Evolutionary conservation across 2,797 vertebrate genomes (phyloP), one percentile per base, ranked within the genome.

Genomic region (Phrynocephalus guinanensis): DNA sequence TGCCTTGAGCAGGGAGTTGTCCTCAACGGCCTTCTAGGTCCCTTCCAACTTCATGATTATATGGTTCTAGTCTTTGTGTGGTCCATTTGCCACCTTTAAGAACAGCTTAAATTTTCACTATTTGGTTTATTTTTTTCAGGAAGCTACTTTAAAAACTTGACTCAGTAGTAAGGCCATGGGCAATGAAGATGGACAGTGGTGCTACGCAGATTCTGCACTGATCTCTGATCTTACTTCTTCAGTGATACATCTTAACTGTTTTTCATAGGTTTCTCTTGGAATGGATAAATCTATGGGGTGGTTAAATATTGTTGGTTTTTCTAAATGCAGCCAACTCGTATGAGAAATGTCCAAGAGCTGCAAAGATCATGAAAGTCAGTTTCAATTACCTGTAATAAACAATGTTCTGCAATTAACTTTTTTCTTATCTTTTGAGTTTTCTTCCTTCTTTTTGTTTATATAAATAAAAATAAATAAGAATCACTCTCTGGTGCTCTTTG

Each of bases 61-160:
- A 4, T 44, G 38, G 15, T 79, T 16, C 38, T 6, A 18, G 33
- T 86, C 26, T 48, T 44, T 63, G 38, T 75, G 60, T 67, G 28
- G 66, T 26, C 70, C 73, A 18, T 75, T n/a, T 16, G 24, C 15
- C 44, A n/a, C 6, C 24, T 73, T 75, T 68, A 60, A 73, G 24
- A 85, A 88, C 22, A 44, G 78, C 4, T 84, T 90, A 91, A 48
- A 91, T 87, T 66, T 33, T 83, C 90, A 67, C 76, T 94, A 71
- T 30, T 92, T 33, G 93, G 72, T 90, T 33, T 91, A 93, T 95
- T 92, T 93, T 30, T 92, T 93, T 85, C 93, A 97, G 96, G 95
- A 96, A 96, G 91, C 94, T 96, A 85, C 94, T 96, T 91, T 97
- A 95, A 96, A 86, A 28, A 89, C 82, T 89, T 89, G 92, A 93